These are phyloP conservation scores for Malthinus flaveolus DNA, from an alignment of 2,888 invertebrate species.

Conservation along the genomic window DNA sequence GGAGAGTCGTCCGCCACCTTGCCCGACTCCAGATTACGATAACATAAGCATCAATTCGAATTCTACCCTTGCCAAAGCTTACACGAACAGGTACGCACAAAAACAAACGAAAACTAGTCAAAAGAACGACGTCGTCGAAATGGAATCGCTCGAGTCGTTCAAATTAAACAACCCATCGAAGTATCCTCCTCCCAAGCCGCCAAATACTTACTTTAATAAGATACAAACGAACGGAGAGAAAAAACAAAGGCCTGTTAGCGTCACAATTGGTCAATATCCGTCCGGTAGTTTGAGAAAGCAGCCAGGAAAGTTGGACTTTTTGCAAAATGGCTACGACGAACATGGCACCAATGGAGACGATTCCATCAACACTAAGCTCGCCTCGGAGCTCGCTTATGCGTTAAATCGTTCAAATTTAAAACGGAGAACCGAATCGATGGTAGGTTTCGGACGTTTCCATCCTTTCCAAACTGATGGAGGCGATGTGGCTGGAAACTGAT, in stretches of 20 bases:
- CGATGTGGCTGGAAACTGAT: no score
- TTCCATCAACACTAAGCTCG: constrained; percentile 67
- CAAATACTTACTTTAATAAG: constrained; percentile 69
- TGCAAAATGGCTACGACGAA: constrained; percentile 55
- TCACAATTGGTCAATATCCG: constrained; percentile 72
- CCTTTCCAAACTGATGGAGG: no score
- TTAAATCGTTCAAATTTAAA: constrained; percentile 76
- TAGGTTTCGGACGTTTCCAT: constrained; percentile 47
- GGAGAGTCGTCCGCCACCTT: constrained; percentile 52
- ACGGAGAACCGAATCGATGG: constrained; percentile 70
- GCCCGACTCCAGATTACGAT: constrained; percentile 62
- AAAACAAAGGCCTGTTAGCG: constrained; percentile 65
- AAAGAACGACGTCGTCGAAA: constrained; percentile 65
- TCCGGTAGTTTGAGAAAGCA: constrained; percentile 62
- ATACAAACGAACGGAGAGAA: constrained; percentile 52
- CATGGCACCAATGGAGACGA: constrained; percentile 44
- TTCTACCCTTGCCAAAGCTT: constrained; percentile 38
- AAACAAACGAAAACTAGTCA: constrained; percentile 30
- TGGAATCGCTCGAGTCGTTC: constrained; percentile 77
- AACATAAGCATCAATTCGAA: constrained; percentile 51
- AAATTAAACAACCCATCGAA: constrained; percentile 68
- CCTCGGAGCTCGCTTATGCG: constrained; percentile 74
- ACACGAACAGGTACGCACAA: constrained; percentile 30
- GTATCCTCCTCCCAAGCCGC: constrained; percentile 65
- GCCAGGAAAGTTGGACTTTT: constrained; percentile 74